Conservation (phyloP, 2,797 vertebrate species). For the Microctenopoma stevenorrisi region DNA sequence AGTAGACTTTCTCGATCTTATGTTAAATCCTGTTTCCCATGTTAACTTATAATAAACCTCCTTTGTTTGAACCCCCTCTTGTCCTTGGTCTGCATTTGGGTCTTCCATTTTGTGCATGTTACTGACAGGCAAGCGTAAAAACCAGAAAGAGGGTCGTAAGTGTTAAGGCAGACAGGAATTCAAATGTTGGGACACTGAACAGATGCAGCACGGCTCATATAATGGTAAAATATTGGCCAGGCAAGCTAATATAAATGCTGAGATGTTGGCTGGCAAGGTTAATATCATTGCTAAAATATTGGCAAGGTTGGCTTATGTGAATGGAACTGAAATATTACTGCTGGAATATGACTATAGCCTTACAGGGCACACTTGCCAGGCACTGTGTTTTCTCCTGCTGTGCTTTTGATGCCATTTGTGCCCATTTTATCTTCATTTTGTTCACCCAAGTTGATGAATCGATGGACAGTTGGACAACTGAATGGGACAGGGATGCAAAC, state of each 20-base stretch:
- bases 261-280: conserved; percentile 62
- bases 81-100: too few species aligned
- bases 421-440: conserved; percentile 28
- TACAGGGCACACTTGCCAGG: conserved; percentile 31
- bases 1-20: too few species aligned
- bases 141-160: background rate
- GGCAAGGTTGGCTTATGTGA: conserved; percentile 48
- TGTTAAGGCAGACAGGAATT: conserved; percentile 31
- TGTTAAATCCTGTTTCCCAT: too few species aligned
- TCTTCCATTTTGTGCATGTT: too few species aligned
- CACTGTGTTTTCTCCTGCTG: conserved; percentile 1
- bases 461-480: conserved; percentile 19
- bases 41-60: too few species aligned
- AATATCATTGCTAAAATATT: conserved; percentile 71
- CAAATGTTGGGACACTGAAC: conserved; percentile 51
- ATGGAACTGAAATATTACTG: conserved; percentile 52
- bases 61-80: too few species aligned
- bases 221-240: conserved; percentile 55
- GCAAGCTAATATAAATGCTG: conserved; percentile 50
- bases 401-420: conserved; percentile 23
- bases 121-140: conserved; percentile 8
- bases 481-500: conserved; percentile 11
- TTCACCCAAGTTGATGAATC: conserved; percentile 21
- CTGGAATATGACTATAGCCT: conserved; percentile 20
- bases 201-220: conserved; percentile 55